These are phyloP conservation scores for Amniataba percoides DNA, from an alignment of 2,797 vertebrate genomes.

Conservation along the genomic window DNA sequence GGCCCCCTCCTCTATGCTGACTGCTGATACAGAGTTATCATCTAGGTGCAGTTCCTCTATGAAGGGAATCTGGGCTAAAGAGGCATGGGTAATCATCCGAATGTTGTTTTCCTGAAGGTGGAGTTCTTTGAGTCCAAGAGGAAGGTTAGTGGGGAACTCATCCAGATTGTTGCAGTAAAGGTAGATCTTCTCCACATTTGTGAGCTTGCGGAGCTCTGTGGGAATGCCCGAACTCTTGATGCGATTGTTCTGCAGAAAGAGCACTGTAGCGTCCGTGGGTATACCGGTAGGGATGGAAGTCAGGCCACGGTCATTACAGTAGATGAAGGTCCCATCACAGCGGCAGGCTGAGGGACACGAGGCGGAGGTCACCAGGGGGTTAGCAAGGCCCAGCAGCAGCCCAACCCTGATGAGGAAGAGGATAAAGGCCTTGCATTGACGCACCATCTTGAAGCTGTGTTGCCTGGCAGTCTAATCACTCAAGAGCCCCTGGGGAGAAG, in stretches of 20 bases:
- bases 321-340: constrained; percentile 98
- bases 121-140: constrained; percentile 95
- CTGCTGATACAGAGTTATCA: constrained; percentile 98
- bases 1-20: constrained; percentile 98
- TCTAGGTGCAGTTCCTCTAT: constrained; percentile 99
- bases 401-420: constrained; percentile 94
- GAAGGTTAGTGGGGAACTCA: constrained; percentile 98
- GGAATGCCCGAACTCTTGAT: constrained; percentile 99
- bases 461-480: constrained; percentile 84
- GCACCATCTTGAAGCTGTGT: constrained; percentile 93
- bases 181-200: constrained; percentile 97
- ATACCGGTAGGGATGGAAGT: constrained; percentile 97
- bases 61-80: constrained; percentile 96
- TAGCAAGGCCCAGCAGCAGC: constrained; percentile 93
- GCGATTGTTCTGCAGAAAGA: constrained; percentile 99
- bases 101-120: constrained; percentile 99
- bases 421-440: constrained; percentile 93
- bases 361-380: constrained; percentile 90
- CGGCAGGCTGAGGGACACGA: constrained; percentile 96
- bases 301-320: constrained; percentile 98
- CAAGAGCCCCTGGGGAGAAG: constrained; percentile 86
- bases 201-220: constrained; percentile 91
- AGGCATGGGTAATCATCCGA: constrained; percentile 95
- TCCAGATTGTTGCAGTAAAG: constrained; percentile 99
- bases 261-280: constrained; percentile 96